phyloP scores from a whole-genome alignment of 2,113 vertebrate genomes.

The Lagenorhynchus albirostris region DNA sequence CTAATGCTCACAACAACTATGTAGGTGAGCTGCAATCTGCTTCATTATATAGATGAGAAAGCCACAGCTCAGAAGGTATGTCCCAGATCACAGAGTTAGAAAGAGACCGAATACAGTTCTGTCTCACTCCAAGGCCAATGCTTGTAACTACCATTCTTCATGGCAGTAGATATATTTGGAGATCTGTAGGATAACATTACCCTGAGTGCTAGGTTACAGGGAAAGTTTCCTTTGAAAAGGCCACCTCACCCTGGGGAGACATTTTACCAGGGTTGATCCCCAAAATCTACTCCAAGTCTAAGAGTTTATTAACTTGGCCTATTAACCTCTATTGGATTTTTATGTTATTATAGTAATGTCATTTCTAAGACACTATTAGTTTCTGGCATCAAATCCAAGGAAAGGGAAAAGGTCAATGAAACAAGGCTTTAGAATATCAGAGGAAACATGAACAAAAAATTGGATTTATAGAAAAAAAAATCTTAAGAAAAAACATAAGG shows the following conservation, averaged over 20 bases:
- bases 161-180: neutral
- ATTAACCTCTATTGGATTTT: neutral
- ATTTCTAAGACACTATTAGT: slow-evolving; percentile 4
- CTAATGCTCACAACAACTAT: neutral
- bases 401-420: neutral
- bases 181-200: neutral
- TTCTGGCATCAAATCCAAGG: neutral
- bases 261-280: neutral
- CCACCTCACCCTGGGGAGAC: neutral
- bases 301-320: neutral
- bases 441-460: slow-evolving; percentile 56
- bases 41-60: neutral
- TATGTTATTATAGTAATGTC: neutral
- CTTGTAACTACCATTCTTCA: neutral
- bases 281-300: neutral
- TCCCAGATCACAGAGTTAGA: neutral
- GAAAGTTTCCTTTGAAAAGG: neutral
- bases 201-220: neutral
- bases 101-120: neutral
- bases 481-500: slow-evolving; percentile 62
- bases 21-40: neutral
- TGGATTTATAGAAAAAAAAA: slow-evolving; percentile 57
- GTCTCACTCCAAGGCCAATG: neutral
- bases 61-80: neutral
- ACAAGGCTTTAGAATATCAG: neutral